These are phyloP conservation scores for Galbula dea DNA, from an alignment of 2,113 vertebrate species.

Conservation along the genomic window DNA sequence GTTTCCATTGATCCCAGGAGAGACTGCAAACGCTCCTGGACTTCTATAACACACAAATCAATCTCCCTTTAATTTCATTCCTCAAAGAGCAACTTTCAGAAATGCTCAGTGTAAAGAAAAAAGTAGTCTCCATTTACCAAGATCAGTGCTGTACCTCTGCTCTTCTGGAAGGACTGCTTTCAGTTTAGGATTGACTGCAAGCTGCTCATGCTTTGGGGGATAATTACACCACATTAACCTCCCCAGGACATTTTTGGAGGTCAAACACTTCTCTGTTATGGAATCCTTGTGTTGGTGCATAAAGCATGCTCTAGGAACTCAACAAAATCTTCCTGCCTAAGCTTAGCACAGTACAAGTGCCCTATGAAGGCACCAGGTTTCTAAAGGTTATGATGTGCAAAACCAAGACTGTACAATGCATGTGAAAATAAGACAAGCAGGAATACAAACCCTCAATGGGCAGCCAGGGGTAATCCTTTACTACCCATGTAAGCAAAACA, in stretches of 20 bases:
- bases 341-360: background rate
- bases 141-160: background rate
- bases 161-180: background rate
- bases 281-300: background rate
- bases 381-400: background rate
- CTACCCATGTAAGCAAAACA: background rate
- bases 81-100: background rate
- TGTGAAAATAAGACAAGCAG: background rate
- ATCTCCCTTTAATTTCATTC: background rate
- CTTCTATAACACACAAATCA: background rate
- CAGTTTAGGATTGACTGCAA: background rate
- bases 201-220: background rate
- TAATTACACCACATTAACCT: background rate
- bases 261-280: background rate
- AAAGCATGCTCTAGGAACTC: background rate
- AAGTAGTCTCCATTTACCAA: slow-evolving; percentile 13
- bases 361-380: background rate
- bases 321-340: background rate
- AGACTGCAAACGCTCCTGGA: background rate
- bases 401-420: background rate
- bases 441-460: background rate
- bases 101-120: background rate
- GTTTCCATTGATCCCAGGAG: background rate
- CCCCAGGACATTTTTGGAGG: background rate
- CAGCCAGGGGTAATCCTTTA: background rate